Percentiles rank a stretch among this genome's conserved stretches.
phyloP scores from a whole-genome alignment of 2,113 vertebrate genomes.

The Pteropus alecto region DNA sequence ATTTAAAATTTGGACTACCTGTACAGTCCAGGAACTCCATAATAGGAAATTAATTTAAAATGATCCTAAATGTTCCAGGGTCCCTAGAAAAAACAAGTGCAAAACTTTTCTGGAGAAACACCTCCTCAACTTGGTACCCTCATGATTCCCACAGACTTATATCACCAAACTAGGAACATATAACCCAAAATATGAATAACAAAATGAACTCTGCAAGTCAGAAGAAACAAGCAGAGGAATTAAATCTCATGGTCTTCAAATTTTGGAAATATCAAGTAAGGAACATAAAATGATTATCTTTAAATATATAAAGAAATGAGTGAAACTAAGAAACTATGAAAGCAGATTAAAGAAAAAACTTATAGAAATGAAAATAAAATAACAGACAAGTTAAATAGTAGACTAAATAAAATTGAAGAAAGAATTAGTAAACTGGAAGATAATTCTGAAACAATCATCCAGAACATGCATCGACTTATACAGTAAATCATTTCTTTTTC shows the following conservation, averaged over 20 bases:
- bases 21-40: neutral
- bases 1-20: neutral
- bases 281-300: neutral
- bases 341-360: neutral
- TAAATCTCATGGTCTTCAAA: neutral
- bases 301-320: neutral
- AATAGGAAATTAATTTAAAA: slow-evolving; percentile 25
- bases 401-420: neutral
- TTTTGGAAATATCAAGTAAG: neutral
- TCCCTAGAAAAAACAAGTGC: neutral
- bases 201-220: neutral
- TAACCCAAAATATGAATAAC: neutral
- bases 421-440: neutral
- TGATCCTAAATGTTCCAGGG: neutral
- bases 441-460: neutral
- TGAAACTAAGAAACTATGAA: neutral
- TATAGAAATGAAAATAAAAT: neutral
- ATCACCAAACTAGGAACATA: neutral
- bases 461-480: neutral
- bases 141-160: neutral
- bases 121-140: neutral
- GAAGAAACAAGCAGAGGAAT: neutral
- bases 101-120: neutral
- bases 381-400: neutral
- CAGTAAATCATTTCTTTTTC: neutral